phyloP scores from a whole-genome alignment of 2,888 invertebrate genomes.

The Drosophila prostipennis region DNA sequence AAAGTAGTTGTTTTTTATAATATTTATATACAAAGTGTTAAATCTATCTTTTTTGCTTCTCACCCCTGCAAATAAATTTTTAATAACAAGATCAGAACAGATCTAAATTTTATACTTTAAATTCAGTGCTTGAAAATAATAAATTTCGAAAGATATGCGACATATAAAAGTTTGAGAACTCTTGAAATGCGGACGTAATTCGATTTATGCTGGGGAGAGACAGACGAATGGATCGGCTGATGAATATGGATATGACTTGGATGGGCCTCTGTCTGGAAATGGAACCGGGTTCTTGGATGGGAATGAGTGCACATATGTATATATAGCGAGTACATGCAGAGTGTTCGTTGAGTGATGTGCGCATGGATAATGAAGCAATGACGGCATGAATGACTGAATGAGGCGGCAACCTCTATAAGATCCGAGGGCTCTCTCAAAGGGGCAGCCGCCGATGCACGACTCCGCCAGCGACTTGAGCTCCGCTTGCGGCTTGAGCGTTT shows the following conservation, averaged over 20 bases:
- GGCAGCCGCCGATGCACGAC: conserved; percentile 54
- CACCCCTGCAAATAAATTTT: background rate
- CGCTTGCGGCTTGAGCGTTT: conserved; percentile 69
- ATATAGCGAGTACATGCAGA: conserved; percentile 29
- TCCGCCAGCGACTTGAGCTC: conserved; percentile 32
- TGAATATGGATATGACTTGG: conserved; percentile 26
- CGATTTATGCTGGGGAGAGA: conserved; percentile 51
- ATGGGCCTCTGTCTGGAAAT: conserved; percentile 34
- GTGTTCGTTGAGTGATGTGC: conserved; percentile 70
- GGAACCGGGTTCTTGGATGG: conserved; percentile 29
- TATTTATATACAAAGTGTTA: too few species aligned
- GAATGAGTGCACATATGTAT: background rate
- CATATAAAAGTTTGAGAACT: conserved; percentile 32
- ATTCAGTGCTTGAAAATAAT: conserved; percentile 4
- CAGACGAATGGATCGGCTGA: conserved; percentile 27
- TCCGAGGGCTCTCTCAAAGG: conserved; percentile 53
- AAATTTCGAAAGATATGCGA: conserved; percentile 13
- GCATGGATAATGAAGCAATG: conserved; percentile 73
- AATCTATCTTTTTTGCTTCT: too few species aligned
- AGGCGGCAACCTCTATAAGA: conserved; percentile 51
- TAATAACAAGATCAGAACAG: background rate
- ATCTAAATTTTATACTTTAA: background rate
- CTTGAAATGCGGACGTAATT: conserved; percentile 55
- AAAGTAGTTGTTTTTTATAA: too few species aligned
- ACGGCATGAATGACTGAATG: conserved; percentile 56